Conservation (phyloP, 2,113 vertebrate species). For the Toxotes chatareus region DNA sequence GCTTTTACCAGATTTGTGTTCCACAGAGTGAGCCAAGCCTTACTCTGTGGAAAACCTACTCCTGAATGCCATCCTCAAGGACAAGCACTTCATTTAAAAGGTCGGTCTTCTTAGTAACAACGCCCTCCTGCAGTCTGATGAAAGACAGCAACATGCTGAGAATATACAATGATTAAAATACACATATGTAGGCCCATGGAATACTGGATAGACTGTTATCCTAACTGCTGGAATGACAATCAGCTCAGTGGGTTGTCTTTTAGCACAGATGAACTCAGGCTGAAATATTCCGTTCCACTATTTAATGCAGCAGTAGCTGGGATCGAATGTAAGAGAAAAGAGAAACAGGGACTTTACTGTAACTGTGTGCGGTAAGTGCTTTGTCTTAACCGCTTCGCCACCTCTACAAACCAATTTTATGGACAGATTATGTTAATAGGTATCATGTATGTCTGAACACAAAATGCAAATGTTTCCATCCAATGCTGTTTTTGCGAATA, state of each 20-base stretch:
- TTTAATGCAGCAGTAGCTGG: conserved; percentile 4
- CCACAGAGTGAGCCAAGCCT: too few relatives aligned
- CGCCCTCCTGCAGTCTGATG: conserved; percentile 16
- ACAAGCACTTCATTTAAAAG: conserved; percentile 36
- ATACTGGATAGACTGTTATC: not conserved
- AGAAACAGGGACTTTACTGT: not conserved
- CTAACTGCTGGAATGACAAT: conserved; percentile 41
- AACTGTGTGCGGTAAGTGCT: not conserved
- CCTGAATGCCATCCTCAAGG: conserved; percentile 27
- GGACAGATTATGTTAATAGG: too few relatives aligned
- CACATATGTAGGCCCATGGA: not conserved
- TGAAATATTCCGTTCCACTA: conserved; percentile 21
- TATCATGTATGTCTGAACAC: too few relatives aligned
- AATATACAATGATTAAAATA: conserved; percentile 35
- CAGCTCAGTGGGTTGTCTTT: conserved; percentile 29
- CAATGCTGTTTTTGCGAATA: too few relatives aligned
- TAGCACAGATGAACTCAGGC: conserved; percentile 22
- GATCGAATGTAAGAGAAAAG: not conserved
- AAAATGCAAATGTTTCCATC: too few relatives aligned
- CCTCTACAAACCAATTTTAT: too few relatives aligned
- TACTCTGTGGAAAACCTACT: too few relatives aligned
- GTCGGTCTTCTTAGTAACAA: not conserved
- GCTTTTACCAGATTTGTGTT: not conserved
- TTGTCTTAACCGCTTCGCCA: not conserved
- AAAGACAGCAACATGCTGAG: conserved; percentile 19